Conservation (phyloP, 2,888 invertebrate species). For the Napeogenes sylphis region DNA sequence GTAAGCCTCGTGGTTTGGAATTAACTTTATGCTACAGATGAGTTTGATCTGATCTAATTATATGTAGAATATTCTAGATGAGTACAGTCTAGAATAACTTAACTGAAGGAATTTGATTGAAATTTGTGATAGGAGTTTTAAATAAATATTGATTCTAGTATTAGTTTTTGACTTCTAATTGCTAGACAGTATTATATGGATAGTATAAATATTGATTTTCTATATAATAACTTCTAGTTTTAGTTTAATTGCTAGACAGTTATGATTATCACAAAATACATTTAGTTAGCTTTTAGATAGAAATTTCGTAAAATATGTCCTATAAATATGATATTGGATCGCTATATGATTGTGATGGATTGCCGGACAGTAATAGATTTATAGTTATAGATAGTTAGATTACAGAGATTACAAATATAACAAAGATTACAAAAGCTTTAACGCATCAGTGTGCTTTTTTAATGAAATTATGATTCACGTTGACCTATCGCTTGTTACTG, state of each 20-base stretch:
- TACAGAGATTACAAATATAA: slow-evolving; percentile 46
- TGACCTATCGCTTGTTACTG: slow-evolving; percentile 40
- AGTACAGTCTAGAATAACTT: slow-evolving; percentile 28
- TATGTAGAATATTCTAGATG: slow-evolving; percentile 8
- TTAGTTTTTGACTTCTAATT: too few species aligned
- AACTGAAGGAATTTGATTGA: neutral
- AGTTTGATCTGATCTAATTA: slow-evolving; percentile 28
- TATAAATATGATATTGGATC: slow-evolving; percentile 14
- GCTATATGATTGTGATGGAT: slow-evolving; percentile 60
- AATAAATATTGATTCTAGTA: too few species aligned
- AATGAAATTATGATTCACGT: slow-evolving; percentile 45
- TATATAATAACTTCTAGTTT: too few species aligned
- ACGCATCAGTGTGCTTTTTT: slow-evolving; percentile 43
- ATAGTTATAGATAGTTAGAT: too few species aligned
- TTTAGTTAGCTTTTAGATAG: too few species aligned
- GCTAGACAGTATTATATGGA: too few species aligned
- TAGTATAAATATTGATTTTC: too few species aligned
- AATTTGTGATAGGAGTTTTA: too few species aligned
- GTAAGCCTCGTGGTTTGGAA: slow-evolving; percentile 37
- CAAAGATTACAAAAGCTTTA: slow-evolving; percentile 48
- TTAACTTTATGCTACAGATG: slow-evolving; percentile 34
- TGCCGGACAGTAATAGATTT: slow-evolving; percentile 55
- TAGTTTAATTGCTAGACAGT: too few species aligned
- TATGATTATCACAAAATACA: too few species aligned
- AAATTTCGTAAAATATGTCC: too few species aligned